Evolutionary conservation across 37 sponge, comb jelly and placozoan genomes (phyloP), one percentile per base, ranked within the genome.

Genomic region (Cliona cf. orientalis): DNA sequence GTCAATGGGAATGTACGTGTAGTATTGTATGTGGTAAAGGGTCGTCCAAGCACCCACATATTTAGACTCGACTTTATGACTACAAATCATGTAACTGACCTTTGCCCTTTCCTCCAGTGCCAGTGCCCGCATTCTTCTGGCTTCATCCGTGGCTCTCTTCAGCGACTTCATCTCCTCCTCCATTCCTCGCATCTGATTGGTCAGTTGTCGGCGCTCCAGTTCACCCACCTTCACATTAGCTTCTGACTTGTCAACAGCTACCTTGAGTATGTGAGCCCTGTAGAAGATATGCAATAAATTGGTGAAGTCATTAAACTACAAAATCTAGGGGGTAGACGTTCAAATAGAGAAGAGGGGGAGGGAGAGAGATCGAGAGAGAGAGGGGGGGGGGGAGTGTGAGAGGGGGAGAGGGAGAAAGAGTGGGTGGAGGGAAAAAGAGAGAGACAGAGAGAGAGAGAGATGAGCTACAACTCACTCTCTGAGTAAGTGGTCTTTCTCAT

Each of bases 21-120:
- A n/a, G n/a, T n/a, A n/a, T n/a, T n/a, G n/a, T n/a, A n/a, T n/a
- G n/a, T n/a, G n/a, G n/a, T n/a, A n/a, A n/a, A n/a, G n/a, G n/a
- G n/a, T n/a, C n/a, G n/a, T n/a, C n/a, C n/a, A n/a, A n/a, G n/a
- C n/a, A n/a, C n/a, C n/a, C n/a, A n/a, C n/a, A n/a, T n/a, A n/a
- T n/a, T n/a, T n/a, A n/a, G n/a, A n/a, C n/a, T n/a, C n/a, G n/a
- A n/a, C n/a, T n/a, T n/a, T n/a, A n/a, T n/a, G n/a, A n/a, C n/a
- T n/a, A 19, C 68, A 67, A 37, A 67, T 44, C 42, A 4, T 19
- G 28, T 1, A 9, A 34, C 74, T 82, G 25, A 76, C 85, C 77
- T 84, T 84, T 68, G 85, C 58, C 34, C 85, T 75, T 28, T 84
- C 85, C 6, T 84, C 85, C 21, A 84, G 69, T 25, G 85, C 85